Conservation (phyloP, 2,888 invertebrate species). For the Cephonodes hylas region DNA sequence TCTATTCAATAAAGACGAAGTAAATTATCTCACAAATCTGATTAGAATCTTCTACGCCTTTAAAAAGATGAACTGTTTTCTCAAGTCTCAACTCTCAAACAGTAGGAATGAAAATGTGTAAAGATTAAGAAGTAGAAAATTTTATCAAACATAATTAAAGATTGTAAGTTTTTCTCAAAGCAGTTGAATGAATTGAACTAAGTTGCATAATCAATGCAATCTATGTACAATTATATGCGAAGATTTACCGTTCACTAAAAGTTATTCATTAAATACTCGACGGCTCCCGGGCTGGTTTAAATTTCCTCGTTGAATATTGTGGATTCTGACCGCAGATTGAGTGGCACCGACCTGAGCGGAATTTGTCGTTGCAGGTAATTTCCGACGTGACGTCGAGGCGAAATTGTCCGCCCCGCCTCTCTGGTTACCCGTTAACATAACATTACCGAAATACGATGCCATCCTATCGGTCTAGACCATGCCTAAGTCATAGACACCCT, state of each 20-base stretch:
- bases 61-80: no score
- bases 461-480: background rate
- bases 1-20: no score
- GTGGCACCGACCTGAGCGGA: conserved; percentile 28
- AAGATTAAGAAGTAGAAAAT: no score
- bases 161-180: no score
- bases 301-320: conserved; percentile 5
- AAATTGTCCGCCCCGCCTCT: conserved; percentile 19
- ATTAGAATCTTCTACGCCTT: no score
- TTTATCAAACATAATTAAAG: no score
- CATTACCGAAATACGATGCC: conserved; percentile 4
- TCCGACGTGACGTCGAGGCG: conserved; percentile 38
- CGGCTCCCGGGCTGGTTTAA: background rate
- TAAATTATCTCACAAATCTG: no score
- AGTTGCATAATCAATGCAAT: no score
- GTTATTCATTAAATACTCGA: background rate
- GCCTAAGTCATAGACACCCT: background rate
- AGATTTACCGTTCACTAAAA: background rate
- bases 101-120: no score
- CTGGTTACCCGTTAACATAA: conserved; percentile 3
- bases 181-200: no score
- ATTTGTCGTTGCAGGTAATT: conserved; percentile 48
- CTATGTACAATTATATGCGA: no score
- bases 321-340: conserved; percentile 24
- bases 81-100: no score